Conservation (phyloP, 2,113 vertebrate species). For the Leucopternis melanops region DNA sequence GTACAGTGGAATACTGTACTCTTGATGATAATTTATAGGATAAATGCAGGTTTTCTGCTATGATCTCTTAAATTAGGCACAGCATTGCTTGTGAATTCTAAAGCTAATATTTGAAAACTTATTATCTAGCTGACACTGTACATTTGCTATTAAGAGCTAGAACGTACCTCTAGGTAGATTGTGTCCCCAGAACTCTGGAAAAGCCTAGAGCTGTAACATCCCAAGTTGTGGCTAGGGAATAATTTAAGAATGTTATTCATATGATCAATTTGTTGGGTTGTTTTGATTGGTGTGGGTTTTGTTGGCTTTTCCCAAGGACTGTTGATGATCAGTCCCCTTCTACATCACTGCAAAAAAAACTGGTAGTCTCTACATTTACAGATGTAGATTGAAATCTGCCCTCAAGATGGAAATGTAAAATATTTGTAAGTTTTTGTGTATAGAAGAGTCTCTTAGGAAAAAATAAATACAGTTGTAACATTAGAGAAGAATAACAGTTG, state of each 20-base stretch:
- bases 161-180: background rate
- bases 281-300: background rate
- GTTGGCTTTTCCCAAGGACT: background rate
- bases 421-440: background rate
- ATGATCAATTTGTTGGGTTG: background rate
- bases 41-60: background rate
- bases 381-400: background rate
- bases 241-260: background rate
- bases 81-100: background rate
- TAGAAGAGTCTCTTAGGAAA: background rate
- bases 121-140: background rate
- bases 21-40: background rate
- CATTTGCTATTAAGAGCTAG: background rate
- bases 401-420: background rate
- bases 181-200: background rate
- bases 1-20: background rate
- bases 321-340: background rate
- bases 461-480: rapidly evolving
- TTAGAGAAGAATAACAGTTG: background rate
- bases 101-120: background rate
- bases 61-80: background rate
- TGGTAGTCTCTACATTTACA: background rate
- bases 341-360: background rate
- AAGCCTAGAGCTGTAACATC: background rate
- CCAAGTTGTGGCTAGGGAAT: background rate